Evolutionary conservation across 2,113 vertebrate species (phyloP), one percentile per base, ranked within the genome.

Genomic region (Gnathonemus longibarbis): DNA sequence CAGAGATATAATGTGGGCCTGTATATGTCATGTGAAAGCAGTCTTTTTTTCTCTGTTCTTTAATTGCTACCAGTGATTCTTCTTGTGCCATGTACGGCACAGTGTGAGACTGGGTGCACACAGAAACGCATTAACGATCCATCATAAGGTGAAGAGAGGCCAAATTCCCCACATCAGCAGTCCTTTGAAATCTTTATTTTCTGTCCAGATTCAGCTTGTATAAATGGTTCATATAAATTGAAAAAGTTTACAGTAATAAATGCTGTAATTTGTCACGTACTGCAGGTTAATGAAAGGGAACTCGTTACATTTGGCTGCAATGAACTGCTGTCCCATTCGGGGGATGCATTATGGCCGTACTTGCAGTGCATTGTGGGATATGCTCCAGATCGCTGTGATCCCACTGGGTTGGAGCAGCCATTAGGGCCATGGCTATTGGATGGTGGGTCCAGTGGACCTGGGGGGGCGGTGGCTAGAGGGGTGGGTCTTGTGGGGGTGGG

Each of bases 1-100:
- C 95, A 96, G 94, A 93, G 92, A 94, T 95, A 95, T 95, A 42
- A 50, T 31, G 1, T 10, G 17, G 24, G n/a, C 21, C 7, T 45
- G 31, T 46, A 13, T 62, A 88, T 62, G 56, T 90, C 31, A 77
- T 35, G 39, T 77, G 56, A 53, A 87, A 39, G 17, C 85, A 49
- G 46, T 27, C 84, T 31, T 35, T 50, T 56, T 39, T 21, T 19
- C 31, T 35, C 10, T 17, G 88, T 50, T 74, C 35, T 88, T 77
- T 87, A 90, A 90, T 74, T 46, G 84, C 49, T 90, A 42, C 45
- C 85, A 88, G 89, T 80, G 45, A 49, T 58, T 90, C 80, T 85
- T 7, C 50, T 48, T 5, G 42, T 24, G n/a, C 56, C 24, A 42
- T 53, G 31, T 87, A 62, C 46, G 19, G 48, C 31, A 35, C 8